Evolutionary conservation across 2,113 vertebrate genomes (phyloP), one percentile per base, ranked within the genome.

Genomic region (Malurus melanocephalus): DNA sequence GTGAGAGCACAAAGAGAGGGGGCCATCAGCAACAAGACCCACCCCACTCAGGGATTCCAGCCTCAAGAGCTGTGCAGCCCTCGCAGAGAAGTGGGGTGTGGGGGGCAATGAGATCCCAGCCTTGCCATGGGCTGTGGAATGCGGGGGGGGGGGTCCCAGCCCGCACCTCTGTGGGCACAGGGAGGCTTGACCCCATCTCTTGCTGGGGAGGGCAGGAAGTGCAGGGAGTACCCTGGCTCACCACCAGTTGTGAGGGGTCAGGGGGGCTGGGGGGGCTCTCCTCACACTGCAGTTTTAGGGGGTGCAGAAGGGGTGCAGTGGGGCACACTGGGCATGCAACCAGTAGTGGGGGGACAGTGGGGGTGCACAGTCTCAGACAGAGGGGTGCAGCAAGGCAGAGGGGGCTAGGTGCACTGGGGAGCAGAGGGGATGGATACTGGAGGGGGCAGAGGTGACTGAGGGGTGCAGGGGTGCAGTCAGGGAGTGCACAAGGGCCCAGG

Each of bases 41-140:
- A 16, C 17, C 11, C 6, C 10, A 38, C 18, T 12, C 0, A 0
- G 40, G 64, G 48, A 24, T 23, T 23, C 27, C 23, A 19, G 40
- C n/a, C n/a, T 53, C 64, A 42, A 74, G 48, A 27, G 27, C 27
- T 16, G 20, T 24, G 40, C 26, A 57, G 66, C 30, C 57, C 74
- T 43, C 1, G 0, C 11, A 28, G 51, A 43, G 35, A 13, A 38
- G 48, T 9, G 43, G 21, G 23, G 8, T 8, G 32, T 26, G 26
- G n/a, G n/a, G 26, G 18, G 59, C 22, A 51, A 32, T 7, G 28
- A 43, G 35, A 57, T 51, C 26, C 24, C n/a, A 52, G 27, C 40
- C 57, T 55, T 0, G 0, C 30, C 14, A 7, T 10, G 24, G 24
- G 49, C n/a, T 0, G 0, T 16, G 13, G 27, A 13, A 38, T 17